A percentile compares a stretch with the other conserved stretches of the same genome.
Evolutionary conservation across 2,888 invertebrate genomes (phyloP).

Genomic region (Lymantria dispar): DNA sequence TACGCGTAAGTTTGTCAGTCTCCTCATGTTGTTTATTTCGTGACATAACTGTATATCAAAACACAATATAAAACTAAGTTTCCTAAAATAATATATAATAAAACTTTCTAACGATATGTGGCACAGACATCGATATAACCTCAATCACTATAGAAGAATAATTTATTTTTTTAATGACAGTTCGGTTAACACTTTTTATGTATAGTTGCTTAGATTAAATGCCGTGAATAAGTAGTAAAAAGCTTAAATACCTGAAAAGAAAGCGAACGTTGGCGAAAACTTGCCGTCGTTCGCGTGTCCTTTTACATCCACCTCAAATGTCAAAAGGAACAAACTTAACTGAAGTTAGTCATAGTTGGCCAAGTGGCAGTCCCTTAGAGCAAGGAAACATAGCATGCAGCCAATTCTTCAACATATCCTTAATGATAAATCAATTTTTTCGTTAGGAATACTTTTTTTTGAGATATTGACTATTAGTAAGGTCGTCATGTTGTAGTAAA

Average conservation of each 20-base stretch:
- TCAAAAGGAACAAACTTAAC: slow-evolving; percentile 56
- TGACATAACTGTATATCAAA: slow-evolving; percentile 66
- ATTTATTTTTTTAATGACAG: slow-evolving; percentile 19
- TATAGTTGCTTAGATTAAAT: slow-evolving; percentile 8
- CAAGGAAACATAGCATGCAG: no score
- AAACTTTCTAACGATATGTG: slow-evolving; percentile 58
- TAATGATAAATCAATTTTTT: no score
- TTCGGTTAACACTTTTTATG: slow-evolving; percentile 11
- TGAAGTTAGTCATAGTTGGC: slow-evolving; percentile 32
- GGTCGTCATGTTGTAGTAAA: no score
- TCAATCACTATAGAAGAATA: slow-evolving; percentile 50
- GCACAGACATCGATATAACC: slow-evolving; percentile 66
- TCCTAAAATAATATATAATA: slow-evolving; percentile 25
- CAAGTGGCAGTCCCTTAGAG: slow-evolving; percentile 24
- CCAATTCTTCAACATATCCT: no score
- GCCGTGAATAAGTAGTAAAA: slow-evolving; percentile 10
- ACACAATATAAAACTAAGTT: slow-evolving; percentile 23
- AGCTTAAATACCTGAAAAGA: slow-evolving; percentile 60
- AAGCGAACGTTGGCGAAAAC: slow-evolving; percentile 69
- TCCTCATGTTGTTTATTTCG: slow-evolving; percentile 88
- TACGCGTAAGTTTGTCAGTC: slow-evolving; percentile 96
- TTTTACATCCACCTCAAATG: slow-evolving; percentile 66
- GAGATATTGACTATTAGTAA: no score
- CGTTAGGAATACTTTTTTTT: no score
- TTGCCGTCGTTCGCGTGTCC: slow-evolving; percentile 79